A percentile compares a stretch with the other conserved stretches of the same genome.
Conservation (phyloP, 2,113 vertebrate species). For the Pagrus major region DNA sequence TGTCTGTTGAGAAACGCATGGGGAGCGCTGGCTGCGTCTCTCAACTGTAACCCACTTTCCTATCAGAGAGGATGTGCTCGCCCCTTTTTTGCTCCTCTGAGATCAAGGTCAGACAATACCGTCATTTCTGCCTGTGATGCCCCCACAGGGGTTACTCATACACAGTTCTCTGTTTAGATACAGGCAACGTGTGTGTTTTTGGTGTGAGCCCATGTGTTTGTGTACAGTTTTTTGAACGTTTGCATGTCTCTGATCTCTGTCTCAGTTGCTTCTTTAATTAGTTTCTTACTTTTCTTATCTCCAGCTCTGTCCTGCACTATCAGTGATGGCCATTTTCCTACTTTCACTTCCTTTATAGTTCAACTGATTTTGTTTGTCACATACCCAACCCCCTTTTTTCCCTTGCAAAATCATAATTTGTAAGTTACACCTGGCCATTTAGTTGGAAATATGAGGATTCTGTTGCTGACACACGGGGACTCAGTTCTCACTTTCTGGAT, state of each 20-base stretch:
- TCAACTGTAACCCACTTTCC: conserved; percentile 80
- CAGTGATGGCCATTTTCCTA: conserved; percentile 10
- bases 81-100: conserved; percentile 61
- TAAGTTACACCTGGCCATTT: not conserved
- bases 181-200: conserved; percentile 23
- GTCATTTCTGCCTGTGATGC: conserved; percentile 54
- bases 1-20: conserved; percentile 61
- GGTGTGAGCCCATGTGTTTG: not conserved
- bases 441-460: conserved; percentile 40
- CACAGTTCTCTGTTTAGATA: conserved; percentile 19
- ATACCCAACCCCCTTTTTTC: not conserved
- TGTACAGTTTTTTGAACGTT: not conserved
- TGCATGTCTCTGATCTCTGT: not conserved
- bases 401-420: not conserved
- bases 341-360: conserved; percentile 53
- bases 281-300: not conserved
- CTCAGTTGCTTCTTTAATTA: not conserved
- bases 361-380: conserved; percentile 8
- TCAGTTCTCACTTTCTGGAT: not conserved
- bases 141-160: conserved; percentile 40
- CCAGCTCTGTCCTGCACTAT: conserved; percentile 9
- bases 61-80: conserved; percentile 65
- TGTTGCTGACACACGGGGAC: conserved; percentile 1
- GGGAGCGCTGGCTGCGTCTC: conserved; percentile 43
- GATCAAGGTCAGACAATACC: conserved; percentile 71